Base-by-base conservation (phyloP, 2,888 invertebrate genomes). In the Luperina testacea region DNA sequence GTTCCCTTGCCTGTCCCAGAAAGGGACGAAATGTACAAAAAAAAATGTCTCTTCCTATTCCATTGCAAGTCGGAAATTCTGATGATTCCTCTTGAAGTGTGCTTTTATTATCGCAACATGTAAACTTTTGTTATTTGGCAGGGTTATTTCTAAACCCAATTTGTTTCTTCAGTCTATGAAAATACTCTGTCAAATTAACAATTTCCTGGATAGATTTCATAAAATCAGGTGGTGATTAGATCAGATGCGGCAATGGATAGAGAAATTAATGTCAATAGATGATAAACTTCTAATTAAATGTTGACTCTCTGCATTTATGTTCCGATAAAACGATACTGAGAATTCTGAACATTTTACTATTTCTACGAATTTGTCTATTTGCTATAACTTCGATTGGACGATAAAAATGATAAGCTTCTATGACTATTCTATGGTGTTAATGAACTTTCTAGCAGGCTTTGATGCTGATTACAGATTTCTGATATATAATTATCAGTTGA, bases 291-390 rank as follows among this genome's bases (percentile, higher is more conserved):
- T 85, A 78, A 85, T 83, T 83, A 69, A 81, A 81, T 84, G 69
- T 81, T 82, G 82, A 87, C 81, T 72, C 67, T 74, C 15, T 69
- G 53, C 42, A 61, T 75, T 73, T 74, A 79, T 32, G 57, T 53
- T 80, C 53, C 70, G 81, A 82, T 83, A 83, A 77, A 88, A 81
- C 68, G 72, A 63, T 84, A 80, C 59, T n/a, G 32, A 70, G 71
- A 79, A 84, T 77, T 78, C 51, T 32, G 72, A 63, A 84, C 73
- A 81, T 76, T 80, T 67, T 63, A 71, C 13, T 67, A 67, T 65
- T 77, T 87, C 88, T 64, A 78, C 42, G 87, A 83, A 75, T 45
- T 64, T 57, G 59, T 76, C 20, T 81, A 76, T 83, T 77, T 87
- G 72, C 76, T 76, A 51, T 76, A 77, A 42, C 53, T 20, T 74